Percentiles rank a stretch among this genome's conserved stretches.
These are phyloP conservation scores for Mesorhabditis belari DNA, from an alignment of 2,888 invertebrate species.

Conservation along the genomic window DNA sequence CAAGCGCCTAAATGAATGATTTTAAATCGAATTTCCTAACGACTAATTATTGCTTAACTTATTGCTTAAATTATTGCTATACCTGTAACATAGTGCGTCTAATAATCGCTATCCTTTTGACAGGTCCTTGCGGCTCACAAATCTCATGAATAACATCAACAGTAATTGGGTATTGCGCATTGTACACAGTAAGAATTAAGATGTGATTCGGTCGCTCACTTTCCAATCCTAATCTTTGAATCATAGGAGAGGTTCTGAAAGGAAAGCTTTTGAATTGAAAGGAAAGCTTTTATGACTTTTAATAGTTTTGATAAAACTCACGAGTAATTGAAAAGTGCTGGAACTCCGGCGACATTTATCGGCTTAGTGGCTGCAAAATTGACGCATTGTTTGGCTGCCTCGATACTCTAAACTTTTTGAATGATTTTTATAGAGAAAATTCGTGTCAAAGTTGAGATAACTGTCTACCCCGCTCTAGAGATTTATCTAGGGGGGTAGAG, in stretches of 20 bases:
- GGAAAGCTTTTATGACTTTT: too few species aligned
- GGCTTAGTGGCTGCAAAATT: constrained; percentile 35
- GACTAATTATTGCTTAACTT: neutral
- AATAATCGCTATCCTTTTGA: constrained; percentile 84
- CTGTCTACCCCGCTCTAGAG: too few species aligned
- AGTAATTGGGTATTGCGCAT: constrained; percentile 96
- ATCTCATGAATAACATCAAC: constrained; percentile 92
- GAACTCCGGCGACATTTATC: constrained; percentile 55
- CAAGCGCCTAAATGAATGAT: constrained; percentile 26
- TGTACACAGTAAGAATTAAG: constrained; percentile 89
- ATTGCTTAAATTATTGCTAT: neutral
- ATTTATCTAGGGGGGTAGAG: too few species aligned
- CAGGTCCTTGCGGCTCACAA: constrained; percentile 86
- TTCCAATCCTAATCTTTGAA: constrained; percentile 47
- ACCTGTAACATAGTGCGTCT: constrained; percentile 22
- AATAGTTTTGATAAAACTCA: too few species aligned
- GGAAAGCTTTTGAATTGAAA: constrained; percentile 6
- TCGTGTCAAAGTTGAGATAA: too few species aligned
- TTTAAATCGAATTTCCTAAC: neutral
- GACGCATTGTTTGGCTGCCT: constrained; percentile 45
- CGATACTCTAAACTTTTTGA: neutral
- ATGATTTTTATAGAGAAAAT: neutral
- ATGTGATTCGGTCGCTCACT: constrained; percentile 84
- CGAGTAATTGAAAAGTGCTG: constrained; percentile 57
- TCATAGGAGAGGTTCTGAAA: constrained; percentile 14